Evolutionary conservation across 2,888 invertebrate species (phyloP).

Genomic region (Argynnis bischoffii): DNA sequence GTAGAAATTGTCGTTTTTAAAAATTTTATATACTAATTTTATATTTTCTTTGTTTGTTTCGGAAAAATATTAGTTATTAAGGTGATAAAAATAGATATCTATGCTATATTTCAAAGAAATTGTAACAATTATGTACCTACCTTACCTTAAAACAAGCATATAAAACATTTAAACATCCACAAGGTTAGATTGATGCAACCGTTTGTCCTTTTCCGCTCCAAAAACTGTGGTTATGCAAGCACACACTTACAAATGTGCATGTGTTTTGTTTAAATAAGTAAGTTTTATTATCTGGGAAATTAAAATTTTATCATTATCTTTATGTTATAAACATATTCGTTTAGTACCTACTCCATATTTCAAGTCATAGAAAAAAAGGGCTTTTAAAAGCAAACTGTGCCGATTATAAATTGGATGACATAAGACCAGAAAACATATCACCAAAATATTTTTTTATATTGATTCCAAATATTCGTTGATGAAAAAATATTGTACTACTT

Average conservation of each 20-base stretch:
- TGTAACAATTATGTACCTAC: neutral
- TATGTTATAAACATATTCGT: neutral
- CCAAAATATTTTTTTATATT: no score
- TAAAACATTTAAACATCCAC: conserved; percentile 41
- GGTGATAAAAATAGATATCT: no score
- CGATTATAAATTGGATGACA: no score
- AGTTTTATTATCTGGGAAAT: neutral
- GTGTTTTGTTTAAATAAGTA: neutral
- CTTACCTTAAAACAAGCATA: conserved; percentile 4
- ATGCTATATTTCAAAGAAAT: no score
- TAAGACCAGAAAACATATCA: no score
- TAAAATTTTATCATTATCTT: conserved; percentile 2
- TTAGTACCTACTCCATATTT: no score
- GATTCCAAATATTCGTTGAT: no score
- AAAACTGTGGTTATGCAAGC: conserved; percentile 74
- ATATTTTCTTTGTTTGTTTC: neutral
- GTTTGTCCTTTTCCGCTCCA: conserved; percentile 77
- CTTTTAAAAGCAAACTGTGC: no score
- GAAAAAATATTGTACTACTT: no score
- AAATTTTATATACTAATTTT: conserved; percentile 23
- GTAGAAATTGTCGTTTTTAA: conserved; percentile 21
- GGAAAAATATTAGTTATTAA: no score
- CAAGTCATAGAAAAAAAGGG: no score
- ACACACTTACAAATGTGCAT: conserved; percentile 26
- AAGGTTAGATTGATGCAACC: conserved; percentile 73